Percentiles rank a stretch among this genome's conserved stretches.
Evolutionary conservation across 2,797 vertebrate genomes (phyloP).

Genomic region (Tadarida brasiliensis): DNA sequence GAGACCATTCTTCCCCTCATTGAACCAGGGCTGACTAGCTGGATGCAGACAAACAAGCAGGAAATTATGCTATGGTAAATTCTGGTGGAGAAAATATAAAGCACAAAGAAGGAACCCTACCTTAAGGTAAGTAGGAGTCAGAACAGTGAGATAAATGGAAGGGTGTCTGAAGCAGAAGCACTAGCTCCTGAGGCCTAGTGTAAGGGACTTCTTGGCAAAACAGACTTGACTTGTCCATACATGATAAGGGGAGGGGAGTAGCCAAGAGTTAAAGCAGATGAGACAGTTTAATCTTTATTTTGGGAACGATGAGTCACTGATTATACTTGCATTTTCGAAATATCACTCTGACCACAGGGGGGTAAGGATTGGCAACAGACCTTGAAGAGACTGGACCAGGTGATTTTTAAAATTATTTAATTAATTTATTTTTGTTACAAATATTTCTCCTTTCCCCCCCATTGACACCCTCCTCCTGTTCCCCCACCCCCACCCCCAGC

Average conservation of each 20-base stretch:
- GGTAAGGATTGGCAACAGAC: background rate
- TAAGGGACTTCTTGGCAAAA: background rate
- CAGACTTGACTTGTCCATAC: background rate
- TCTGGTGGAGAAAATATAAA: background rate
- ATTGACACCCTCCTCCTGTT: no score
- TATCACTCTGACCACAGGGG: background rate
- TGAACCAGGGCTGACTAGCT: background rate
- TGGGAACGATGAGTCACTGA: background rate
- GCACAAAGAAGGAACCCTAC: background rate
- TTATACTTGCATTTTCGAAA: constrained; percentile 3
- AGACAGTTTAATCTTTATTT: background rate
- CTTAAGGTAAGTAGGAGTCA: background rate
- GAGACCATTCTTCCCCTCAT: background rate
- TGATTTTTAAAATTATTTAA: background rate
- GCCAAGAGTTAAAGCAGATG: background rate
- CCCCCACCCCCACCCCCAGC: no score
- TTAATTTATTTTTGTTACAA: no score
- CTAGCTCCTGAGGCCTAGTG: background rate
- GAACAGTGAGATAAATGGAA: background rate
- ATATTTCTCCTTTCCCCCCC: no score
- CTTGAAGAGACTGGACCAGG: background rate
- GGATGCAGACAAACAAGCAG: background rate
- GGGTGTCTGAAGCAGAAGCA: background rate
- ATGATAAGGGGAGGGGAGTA: background rate
- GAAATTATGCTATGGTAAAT: background rate